Evolutionary conservation across 2,888 invertebrate species (phyloP).

Genomic region (Erebia palarica): DNA sequence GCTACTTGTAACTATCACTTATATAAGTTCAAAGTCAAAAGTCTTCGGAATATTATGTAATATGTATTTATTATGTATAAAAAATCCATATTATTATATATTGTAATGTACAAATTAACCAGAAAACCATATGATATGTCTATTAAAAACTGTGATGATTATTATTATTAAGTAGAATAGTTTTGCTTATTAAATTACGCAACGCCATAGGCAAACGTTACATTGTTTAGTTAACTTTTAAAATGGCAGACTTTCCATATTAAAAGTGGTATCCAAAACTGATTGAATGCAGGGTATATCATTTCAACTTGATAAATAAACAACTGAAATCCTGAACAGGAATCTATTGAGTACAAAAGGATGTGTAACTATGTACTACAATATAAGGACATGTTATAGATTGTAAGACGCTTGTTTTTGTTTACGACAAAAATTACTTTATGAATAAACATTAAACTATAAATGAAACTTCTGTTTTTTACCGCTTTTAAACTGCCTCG

Average conservation of each 20-base stretch:
- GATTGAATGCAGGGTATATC: conserved; percentile 29
- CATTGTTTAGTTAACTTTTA: conserved; percentile 20
- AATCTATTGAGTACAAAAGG: conserved; percentile 35
- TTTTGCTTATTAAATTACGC: conserved; percentile 20
- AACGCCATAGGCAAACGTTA: conserved; percentile 29
- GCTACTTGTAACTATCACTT: background rate
- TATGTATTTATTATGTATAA: background rate
- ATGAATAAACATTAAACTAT: conserved; percentile 38
- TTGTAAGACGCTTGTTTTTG: conserved; percentile 41
- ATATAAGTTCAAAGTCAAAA: conserved; percentile 7
- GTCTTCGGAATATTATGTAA: conserved; percentile 5
- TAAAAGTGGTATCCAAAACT: conserved; percentile 21
- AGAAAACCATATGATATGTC: conserved; percentile 37
- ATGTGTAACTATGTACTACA: conserved; percentile 41
- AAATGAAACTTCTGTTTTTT: conserved; percentile 4
- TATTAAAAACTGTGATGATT: conserved; percentile 70
- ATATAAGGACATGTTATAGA: conserved; percentile 42
- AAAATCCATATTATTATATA: conserved; percentile 19
- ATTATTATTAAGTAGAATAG: conserved; percentile 63
- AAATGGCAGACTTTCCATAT: conserved; percentile 16
- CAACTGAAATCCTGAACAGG: conserved; percentile 18
- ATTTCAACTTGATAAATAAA: conserved; percentile 8
- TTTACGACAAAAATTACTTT: conserved; percentile 33
- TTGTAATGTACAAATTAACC: conserved; percentile 38
- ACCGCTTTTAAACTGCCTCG: no score